phyloP scores from a whole-genome alignment of 2,113 vertebrate genomes.

The Larimichthys crocea region DNA sequence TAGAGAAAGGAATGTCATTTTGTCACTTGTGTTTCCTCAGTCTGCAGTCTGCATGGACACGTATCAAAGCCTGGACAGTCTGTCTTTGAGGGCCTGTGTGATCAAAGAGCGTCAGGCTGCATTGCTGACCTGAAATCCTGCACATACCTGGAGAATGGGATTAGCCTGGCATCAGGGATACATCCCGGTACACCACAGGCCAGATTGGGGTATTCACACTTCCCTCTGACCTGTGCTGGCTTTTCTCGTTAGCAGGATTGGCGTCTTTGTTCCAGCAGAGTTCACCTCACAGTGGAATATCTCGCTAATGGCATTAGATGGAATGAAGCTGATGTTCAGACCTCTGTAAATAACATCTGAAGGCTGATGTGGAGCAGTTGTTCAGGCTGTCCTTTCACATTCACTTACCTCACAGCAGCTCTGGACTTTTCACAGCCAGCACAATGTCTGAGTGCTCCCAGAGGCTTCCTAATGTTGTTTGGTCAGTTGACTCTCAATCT shows the following conservation, averaged over 20 bases:
- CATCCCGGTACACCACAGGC: conserved; percentile 3
- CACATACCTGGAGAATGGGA: conserved; percentile 43
- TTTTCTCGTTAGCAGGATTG: conserved; percentile 48
- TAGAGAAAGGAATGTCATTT: neutral
- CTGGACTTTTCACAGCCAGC: neutral
- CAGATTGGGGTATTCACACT: neutral
- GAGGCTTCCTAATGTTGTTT: neutral
- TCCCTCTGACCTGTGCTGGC: conserved; percentile 24
- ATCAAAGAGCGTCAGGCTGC: conserved; percentile 40
- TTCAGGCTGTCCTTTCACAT: conserved; percentile 10
- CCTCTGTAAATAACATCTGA: conserved; percentile 41
- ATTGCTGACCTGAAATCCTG: conserved; percentile 40
- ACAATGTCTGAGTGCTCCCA: neutral
- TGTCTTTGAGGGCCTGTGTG: conserved; percentile 12
- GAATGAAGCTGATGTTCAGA: conserved; percentile 29
- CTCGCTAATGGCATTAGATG: conserved; percentile 38
- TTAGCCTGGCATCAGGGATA: conserved; percentile 25
- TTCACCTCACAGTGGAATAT: neutral
- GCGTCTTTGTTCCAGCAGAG: conserved; percentile 19
- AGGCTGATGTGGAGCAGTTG: conserved; percentile 20
- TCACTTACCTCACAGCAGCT: conserved; percentile 22
- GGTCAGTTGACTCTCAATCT: neutral
- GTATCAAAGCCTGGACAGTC: conserved; percentile 10
- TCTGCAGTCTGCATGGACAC: neutral
- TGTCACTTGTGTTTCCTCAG: neutral